Conservation (phyloP, 2,797 vertebrate species). For the Halcyon smyrnensis region DNA sequence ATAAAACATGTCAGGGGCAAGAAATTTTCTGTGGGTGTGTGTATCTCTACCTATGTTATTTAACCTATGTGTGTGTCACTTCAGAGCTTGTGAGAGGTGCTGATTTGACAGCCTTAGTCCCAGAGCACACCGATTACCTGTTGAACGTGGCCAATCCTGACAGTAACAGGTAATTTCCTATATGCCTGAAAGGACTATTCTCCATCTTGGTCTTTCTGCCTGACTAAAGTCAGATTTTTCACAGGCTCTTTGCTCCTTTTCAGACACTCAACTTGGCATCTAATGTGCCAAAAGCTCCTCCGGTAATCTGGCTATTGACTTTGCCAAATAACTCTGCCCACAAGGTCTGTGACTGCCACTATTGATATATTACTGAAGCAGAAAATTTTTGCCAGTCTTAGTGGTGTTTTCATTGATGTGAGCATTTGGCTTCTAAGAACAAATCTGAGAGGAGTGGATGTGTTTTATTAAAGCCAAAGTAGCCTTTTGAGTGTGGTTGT, state of each 20-base stretch:
- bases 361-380: rapidly evolving
- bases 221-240: neutral
- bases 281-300: neutral
- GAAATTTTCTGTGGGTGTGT: neutral
- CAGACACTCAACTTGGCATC: neutral
- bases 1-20: neutral
- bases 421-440: neutral
- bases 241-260: neutral
- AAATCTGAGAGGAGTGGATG: neutral
- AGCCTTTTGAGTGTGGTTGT: neutral
- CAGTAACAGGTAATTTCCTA: rapidly evolving
- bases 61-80: neutral
- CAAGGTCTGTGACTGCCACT: rapidly evolving
- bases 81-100: neutral
- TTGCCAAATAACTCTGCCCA: neutral
- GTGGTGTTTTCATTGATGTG: neutral
- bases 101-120: neutral
- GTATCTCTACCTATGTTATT: neutral
- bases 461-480: neutral
- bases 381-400: neutral
- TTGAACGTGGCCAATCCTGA: neutral
- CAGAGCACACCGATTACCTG: neutral
- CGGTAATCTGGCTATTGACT: neutral
- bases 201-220: neutral
- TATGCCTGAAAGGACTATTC: neutral